Evolutionary conservation across 2,888 invertebrate species (phyloP).

Genomic region (Pandemis heparana): DNA sequence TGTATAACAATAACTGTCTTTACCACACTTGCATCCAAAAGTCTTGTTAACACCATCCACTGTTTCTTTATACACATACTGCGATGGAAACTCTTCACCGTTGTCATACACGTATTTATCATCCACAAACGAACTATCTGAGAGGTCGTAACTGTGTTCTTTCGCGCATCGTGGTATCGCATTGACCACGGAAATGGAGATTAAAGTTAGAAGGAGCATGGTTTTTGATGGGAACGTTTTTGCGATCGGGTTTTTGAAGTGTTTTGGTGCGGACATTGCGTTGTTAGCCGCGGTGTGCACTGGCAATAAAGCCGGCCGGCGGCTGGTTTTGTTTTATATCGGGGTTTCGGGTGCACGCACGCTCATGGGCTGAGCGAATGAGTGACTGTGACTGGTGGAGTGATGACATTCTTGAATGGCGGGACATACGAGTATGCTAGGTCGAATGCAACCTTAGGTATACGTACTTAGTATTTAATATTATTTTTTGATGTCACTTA

Average conservation of each 20-base stretch:
- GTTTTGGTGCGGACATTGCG: slow-evolving; percentile 8
- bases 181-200: background rate
- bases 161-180: slow-evolving; percentile 16
- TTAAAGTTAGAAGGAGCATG: slow-evolving; percentile 10
- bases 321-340: slow-evolving; percentile 28
- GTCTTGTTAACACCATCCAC: slow-evolving; percentile 57
- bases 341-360: slow-evolving; percentile 9
- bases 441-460: background rate
- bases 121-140: background rate
- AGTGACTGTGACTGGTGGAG: background rate
- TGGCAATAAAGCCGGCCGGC: slow-evolving; percentile 27
- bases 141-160: slow-evolving; percentile 18
- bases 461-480: too few relatives aligned
- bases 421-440: background rate
- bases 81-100: slow-evolving; percentile 58
- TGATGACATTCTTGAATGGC: slow-evolving; percentile 17
- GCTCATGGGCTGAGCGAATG: slow-evolving; percentile 8
- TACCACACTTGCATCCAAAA: slow-evolving; percentile 68
- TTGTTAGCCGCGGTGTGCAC: background rate
- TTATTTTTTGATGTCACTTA: too few relatives aligned
- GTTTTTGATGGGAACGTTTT: background rate
- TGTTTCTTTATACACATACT: slow-evolving; percentile 60
- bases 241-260: background rate
- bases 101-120: slow-evolving; percentile 49
- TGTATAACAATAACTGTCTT: slow-evolving; percentile 61